Base-by-base conservation (phyloP, 2,888 invertebrate species). In the Dioctria linearis region DNA sequence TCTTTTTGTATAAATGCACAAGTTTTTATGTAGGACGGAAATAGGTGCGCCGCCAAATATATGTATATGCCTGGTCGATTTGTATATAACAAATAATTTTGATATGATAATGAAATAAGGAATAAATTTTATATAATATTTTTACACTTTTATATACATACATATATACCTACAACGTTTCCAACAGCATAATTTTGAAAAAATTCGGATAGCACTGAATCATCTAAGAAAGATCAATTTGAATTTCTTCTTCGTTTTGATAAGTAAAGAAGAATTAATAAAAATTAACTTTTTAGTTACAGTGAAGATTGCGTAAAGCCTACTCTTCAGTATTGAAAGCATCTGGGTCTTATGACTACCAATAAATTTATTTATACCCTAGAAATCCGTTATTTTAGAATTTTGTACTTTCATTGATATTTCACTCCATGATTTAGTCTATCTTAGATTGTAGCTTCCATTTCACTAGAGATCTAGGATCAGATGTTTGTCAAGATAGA, bases 21-120 rank as follows among this genome's bases (percentile, higher is more conserved):
- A 51, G 71, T 71, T 51, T 25, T 66, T 81, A 69, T 79, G 65
- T 71, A 65, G 79, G 79, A 57, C 81, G 81, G 81, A 81, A 81
- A 81, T 81, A 81, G 81, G 81, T 81, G 81, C 78, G 81, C 78
- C 78, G 25, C 25, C 25, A 25, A 25, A 71, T 71, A 81, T 78
- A n/a, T n/a, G n/a, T n/a, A 78, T 57, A 63, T 81, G 81, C 54
- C 80, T 71, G 71, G 37, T 71, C 71, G 54, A 25, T 25, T 13
- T 40, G 71, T 54, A 71, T 54, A 71, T 51, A 49, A 71, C 49
- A 71, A 71, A 46, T 39, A 71, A 25, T 54, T 9, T 2, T 6
- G 49, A 37, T 37, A 37, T 51, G 51, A 54, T 71, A 71, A 51
- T 49, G 39, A 51, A 71, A 71, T 71, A 46, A 71, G 54, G 51